These are phyloP conservation scores for Phymatocera aterrima DNA, from an alignment of 2,888 invertebrate species.

Conservation along the genomic window DNA sequence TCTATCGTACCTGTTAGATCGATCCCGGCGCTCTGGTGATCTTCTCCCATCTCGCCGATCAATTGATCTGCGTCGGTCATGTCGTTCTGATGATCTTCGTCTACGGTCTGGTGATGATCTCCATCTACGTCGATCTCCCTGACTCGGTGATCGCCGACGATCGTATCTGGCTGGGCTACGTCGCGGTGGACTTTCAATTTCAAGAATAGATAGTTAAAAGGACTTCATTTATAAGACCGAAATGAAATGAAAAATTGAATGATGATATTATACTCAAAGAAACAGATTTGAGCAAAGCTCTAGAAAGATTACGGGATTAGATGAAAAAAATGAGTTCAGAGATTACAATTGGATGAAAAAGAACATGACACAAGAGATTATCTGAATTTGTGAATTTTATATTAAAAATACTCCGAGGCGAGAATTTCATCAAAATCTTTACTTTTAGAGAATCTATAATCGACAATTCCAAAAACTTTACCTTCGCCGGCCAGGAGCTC, in stretches of 20 bases:
- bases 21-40: conserved; percentile 67
- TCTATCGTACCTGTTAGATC: conserved; percentile 69
- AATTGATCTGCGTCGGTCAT: conserved; percentile 67
- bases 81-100: conserved; percentile 69
- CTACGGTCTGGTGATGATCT: conserved; percentile 69
- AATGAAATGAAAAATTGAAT: too few relatives aligned
- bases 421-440: too few relatives aligned
- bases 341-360: too few relatives aligned
- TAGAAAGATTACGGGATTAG: too few relatives aligned
- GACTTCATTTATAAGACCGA: too few relatives aligned
- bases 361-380: neutral
- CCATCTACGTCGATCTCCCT: conserved; percentile 64
- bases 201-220: conserved; percentile 37
- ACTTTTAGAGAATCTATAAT: too few relatives aligned
- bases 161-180: conserved; percentile 68
- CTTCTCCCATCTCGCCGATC: conserved; percentile 67
- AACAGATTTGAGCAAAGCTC: too few relatives aligned
- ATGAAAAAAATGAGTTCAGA: too few relatives aligned
- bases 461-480: conserved; percentile 49
- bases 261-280: too few relatives aligned
- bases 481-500: conserved; percentile 71
- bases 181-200: conserved; percentile 65
- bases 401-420: too few relatives aligned
- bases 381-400: neutral
- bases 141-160: conserved; percentile 71